Evolutionary conservation across 1,140 invertebrate species (phyloP).

Genomic region (Phortica variegata): DNA sequence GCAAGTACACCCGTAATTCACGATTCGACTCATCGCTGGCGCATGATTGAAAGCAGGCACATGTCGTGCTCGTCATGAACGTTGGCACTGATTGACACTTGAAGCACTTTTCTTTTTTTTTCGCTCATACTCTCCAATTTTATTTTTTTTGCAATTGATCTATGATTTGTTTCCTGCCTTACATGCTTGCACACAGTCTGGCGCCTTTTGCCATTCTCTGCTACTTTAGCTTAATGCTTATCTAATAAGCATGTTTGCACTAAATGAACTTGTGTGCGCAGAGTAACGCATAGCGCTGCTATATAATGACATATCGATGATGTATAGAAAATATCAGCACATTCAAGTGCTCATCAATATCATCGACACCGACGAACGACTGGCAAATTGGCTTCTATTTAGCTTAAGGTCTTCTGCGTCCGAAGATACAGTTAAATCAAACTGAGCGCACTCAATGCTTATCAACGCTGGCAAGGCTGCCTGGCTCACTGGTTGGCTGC

Average conservation of each 20-base stretch:
- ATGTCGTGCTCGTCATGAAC: no score
- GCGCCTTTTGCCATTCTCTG: conserved; percentile 1
- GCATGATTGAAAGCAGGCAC: no score
- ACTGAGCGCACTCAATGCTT: no score
- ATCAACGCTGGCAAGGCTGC: no score
- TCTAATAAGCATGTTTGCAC: conserved; percentile 20
- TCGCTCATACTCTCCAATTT: conserved; percentile 37
- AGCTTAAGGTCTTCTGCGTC: conserved; percentile 7
- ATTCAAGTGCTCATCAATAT: conserved; percentile 10
- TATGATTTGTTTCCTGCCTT: conserved; percentile 16
- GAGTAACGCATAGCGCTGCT: conserved; percentile 20
- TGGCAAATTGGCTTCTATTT: conserved; percentile 42
- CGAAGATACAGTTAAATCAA: no score
- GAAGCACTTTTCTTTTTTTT: conserved; percentile 44
- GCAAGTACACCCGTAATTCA: no score
- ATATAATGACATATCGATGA: conserved; percentile 23
- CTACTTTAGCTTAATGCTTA: conserved; percentile 31
- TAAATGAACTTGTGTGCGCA: background rate
- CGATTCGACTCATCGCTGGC: no score
- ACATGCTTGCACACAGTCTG: no score
- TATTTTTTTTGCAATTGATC: conserved; percentile 39
- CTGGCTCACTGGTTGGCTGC: no score
- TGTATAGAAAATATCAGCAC: conserved; percentile 22
- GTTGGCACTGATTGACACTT: conserved; percentile 48
- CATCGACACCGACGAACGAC: background rate